Evolutionary conservation across 2,113 vertebrate species (phyloP), one percentile per base, ranked within the genome.

Genomic region (Ptychochromis oligacanthus): DNA sequence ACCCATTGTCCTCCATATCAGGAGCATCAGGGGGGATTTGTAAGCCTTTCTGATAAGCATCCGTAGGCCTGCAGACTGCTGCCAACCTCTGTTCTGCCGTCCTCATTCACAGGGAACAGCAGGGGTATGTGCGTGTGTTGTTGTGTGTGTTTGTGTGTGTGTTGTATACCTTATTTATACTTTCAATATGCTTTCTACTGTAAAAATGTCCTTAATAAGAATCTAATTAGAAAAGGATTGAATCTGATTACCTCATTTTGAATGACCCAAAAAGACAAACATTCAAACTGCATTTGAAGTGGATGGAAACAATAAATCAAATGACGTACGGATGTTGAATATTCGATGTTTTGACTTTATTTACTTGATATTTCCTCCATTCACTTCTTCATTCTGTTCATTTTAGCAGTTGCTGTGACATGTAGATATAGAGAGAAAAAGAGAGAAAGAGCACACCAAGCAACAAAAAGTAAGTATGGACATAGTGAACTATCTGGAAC

Each of bases 1-100:
- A 90, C 76, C 94, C 89, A 96, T 96, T 95, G 95, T 96, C 91
- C 85, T 93, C 67, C 70, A 55, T 94, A 95, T 95, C 95, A 94
- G 83, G 79, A 93, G 85, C 91, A 95, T 95, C 92, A 26, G 85
- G 89, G 87, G 90, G 88, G 88, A 91, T 93, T 93, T 94, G 92
- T 91, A 91, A 94, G 84, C 92, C 85, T 79, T 56, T 85, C 84
- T 91, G 93, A 94, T 95, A 93, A 95, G 92, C 87, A 94, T 95
- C 91, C 83, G 76, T 74, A 81, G 87, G 60, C 74, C 87, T 57
- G 91, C 84, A 92, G 87, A 85, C 92, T 17, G 88, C 90, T 94
- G 93, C 94, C 93, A 95, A 89, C 90, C 90, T 91, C 93, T 94
- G 92, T 93, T 93, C 90, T 85, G 74, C 56, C 83, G 84, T 26